These are phyloP conservation scores for Eulemur macaco DNA, from an alignment of 2,113 vertebrate species.

Conservation along the genomic window DNA sequence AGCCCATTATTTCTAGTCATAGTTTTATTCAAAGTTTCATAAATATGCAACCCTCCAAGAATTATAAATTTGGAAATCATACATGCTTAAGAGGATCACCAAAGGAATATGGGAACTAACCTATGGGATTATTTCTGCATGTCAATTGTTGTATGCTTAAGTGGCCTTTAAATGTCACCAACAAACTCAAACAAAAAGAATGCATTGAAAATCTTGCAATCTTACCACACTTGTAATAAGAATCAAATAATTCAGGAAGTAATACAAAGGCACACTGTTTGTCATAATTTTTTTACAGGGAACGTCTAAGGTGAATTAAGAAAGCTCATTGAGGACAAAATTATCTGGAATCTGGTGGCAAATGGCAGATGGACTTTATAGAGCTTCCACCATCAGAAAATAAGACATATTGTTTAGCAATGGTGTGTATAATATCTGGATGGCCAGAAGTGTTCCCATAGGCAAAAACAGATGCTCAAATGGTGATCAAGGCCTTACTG, in stretches of 20 bases:
- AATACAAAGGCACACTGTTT: neutral
- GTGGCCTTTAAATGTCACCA: neutral
- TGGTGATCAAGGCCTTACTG: neutral
- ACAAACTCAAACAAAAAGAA: neutral
- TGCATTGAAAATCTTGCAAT: neutral
- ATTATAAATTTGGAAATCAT: no score
- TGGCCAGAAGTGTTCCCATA: no score
- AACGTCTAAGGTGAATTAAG: neutral
- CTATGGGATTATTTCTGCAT: no score
- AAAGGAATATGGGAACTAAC: no score
- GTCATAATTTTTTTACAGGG: neutral
- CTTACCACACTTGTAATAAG: neutral
- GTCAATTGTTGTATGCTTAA: neutral
- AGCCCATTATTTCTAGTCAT: no score
- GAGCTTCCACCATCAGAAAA: neutral
- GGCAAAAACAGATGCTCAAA: neutral
- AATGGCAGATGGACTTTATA: neutral
- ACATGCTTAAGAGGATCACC: no score
- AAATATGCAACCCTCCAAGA: no score
- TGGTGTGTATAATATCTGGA: no score
- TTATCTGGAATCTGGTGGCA: neutral
- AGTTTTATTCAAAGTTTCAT: no score
- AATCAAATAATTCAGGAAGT: neutral
- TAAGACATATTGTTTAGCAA: neutral
- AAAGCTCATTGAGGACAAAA: neutral